Base-by-base conservation (phyloP, 1,140 invertebrate genomes). In the Microplitis demolitor region DNA sequence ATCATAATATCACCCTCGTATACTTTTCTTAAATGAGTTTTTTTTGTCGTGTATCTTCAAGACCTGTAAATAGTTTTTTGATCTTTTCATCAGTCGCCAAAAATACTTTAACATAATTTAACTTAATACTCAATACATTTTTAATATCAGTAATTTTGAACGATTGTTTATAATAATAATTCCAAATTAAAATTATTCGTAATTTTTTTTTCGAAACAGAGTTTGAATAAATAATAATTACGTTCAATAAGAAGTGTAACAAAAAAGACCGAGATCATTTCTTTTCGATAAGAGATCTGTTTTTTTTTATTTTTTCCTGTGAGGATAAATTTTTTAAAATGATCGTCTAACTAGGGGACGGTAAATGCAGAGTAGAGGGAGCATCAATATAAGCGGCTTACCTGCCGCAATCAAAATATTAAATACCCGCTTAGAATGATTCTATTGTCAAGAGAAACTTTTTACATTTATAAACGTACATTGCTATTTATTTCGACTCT, bases 401-500 rank as follows among this genome's bases (percentile, higher is more conserved):
- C 71, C 75, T 77, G 66, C 78, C 79, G 84, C 84, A 86, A 86
- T 86, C 85, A 85, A 86, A 86, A 86, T 83, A 78, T 86, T 83
- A 85, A 85, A 85, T 85, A 83, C 80, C 77, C 77, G 60, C 75
- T 73, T 74, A 66, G 66, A 63, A 51, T 66, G 33, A 2, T 53
- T 31, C 16, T 13, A 64, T 51, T 63, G 14, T 64, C 37, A 56
- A 16, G 53, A 56, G n/a, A 8, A 56, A 56, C 53, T 16, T 56
- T 14, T 56, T 56, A 24, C 3, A 33, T 33, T n/a, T 63, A 24
- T 51, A 39, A 31, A 31, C 13, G 61, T 37, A 63, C 9, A 63
- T 63, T 63, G 9, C 61, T 66, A 56, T 56, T 56, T 56, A 75
- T 75, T 69, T 58, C 66, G 67, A n/a, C n/a, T 56, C 53, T 33